These are phyloP conservation scores for Diogma glabrata DNA, from an alignment of 2,888 invertebrate genomes.

Conservation along the genomic window DNA sequence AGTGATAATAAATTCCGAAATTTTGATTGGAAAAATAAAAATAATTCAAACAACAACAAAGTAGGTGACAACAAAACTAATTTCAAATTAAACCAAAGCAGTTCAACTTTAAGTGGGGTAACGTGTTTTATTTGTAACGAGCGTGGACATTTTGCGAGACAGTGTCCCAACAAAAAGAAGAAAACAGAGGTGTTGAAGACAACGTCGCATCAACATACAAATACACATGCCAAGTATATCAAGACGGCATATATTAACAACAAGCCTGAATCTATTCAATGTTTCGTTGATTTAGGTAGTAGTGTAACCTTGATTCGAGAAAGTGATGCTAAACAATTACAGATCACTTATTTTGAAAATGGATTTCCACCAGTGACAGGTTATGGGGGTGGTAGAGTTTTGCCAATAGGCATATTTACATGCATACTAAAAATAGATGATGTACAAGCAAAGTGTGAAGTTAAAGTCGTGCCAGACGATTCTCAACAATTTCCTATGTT, in stretches of 20 bases:
- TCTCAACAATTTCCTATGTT: too few species aligned
- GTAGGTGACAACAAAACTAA: too few species aligned
- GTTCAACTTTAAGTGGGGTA: too few species aligned
- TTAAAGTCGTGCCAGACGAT: too few species aligned
- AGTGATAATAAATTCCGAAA: background rate
- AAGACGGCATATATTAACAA: background rate
- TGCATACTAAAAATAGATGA: background rate
- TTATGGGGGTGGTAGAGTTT: background rate
- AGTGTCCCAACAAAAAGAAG: too few species aligned
- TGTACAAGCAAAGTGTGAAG: too few species aligned
- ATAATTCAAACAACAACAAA: too few species aligned
- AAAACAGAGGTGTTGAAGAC: background rate
- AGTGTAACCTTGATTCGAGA: background rate
- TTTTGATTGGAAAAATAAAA: background rate
- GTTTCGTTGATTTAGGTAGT: background rate
- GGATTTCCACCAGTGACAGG: background rate
- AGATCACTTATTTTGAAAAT: background rate
- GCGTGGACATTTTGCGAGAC: too few species aligned
- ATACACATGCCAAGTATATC: conserved; percentile 1
- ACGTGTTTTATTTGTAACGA: too few species aligned
- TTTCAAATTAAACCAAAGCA: too few species aligned
- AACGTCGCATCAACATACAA: background rate
- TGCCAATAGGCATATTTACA: background rate
- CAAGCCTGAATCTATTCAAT: background rate
- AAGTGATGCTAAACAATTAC: background rate